These are phyloP conservation scores for Drosophila nannoptera DNA, from an alignment of 1,140 invertebrate genomes.

Conservation along the genomic window DNA sequence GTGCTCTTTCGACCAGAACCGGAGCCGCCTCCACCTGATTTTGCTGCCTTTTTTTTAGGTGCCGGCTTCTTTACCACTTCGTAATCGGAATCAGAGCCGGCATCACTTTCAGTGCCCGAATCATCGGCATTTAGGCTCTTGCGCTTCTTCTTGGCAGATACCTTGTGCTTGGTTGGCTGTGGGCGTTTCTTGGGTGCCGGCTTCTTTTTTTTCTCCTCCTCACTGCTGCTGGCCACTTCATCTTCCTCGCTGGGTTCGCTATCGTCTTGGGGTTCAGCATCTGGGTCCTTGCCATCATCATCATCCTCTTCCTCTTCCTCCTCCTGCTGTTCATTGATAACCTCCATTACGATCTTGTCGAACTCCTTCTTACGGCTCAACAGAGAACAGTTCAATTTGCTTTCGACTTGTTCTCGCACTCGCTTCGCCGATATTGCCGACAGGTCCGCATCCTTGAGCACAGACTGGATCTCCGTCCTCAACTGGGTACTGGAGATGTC, in stretches of 20 bases:
- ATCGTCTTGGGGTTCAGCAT: slow-evolving; percentile 81
- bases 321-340: slow-evolving; percentile 79
- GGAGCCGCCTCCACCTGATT: slow-evolving; percentile 58
- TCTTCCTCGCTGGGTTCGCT: slow-evolving; percentile 81
- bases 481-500: slow-evolving; percentile 73
- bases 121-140: slow-evolving; percentile 70
- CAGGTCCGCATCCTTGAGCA: slow-evolving; percentile 92
- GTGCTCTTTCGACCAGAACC: slow-evolving; percentile 81
- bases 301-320: slow-evolving; percentile 81
- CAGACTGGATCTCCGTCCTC: slow-evolving; percentile 78
- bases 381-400: slow-evolving; percentile 88
- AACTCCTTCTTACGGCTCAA: slow-evolving; percentile 89
- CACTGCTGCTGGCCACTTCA: slow-evolving; percentile 79
- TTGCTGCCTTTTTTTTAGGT: slow-evolving; percentile 66
- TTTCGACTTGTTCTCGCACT: slow-evolving; percentile 92
- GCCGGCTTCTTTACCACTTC: slow-evolving; percentile 82
- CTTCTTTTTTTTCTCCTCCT: slow-evolving; percentile 78
- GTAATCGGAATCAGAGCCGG: slow-evolving; percentile 89
- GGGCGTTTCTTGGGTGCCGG: slow-evolving; percentile 77
- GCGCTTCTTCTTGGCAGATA: slow-evolving; percentile 82
- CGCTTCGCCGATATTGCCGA: slow-evolving; percentile 92
- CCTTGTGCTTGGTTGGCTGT: slow-evolving; percentile 79
- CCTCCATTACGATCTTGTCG: slow-evolving; percentile 89
- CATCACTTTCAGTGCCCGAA: slow-evolving; percentile 86
- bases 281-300: slow-evolving; percentile 80